Conservation (phyloP, 2,113 vertebrate genomes). For the Oreochromis tanganicae region DNA sequence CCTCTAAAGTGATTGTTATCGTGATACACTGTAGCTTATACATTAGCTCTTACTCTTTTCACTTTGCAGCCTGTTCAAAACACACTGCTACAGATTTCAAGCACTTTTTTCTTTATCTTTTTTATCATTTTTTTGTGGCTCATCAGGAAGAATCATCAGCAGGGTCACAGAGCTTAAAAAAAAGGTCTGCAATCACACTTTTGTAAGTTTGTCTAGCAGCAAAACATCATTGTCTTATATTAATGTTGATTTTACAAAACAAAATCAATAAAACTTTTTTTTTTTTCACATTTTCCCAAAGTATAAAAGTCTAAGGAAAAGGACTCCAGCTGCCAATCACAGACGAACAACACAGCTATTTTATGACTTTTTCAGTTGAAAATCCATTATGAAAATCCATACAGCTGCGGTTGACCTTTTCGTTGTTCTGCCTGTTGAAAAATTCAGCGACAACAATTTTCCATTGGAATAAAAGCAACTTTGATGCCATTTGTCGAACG, state of each 20-base stretch:
- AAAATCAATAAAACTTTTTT: not conserved
- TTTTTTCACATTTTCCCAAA: not conserved
- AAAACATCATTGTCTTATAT: not conserved
- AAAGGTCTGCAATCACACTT: not conserved
- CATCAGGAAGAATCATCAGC: not conserved
- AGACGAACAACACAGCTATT: not conserved
- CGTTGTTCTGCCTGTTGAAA: slow-evolving; percentile 17
- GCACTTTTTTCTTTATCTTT: not conserved
- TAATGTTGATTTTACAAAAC: not conserved
- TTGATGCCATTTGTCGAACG: slow-evolving; percentile 24
- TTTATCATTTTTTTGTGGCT: not conserved
- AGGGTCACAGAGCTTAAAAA: not conserved
- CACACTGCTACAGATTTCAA: not conserved
- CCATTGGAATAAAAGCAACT: slow-evolving; percentile 33
- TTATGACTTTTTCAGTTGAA: slow-evolving; percentile 15
- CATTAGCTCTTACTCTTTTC: not conserved
- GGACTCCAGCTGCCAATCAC: not conserved
- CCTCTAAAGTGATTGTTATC: not conserved
- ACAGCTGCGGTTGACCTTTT: slow-evolving; percentile 49
- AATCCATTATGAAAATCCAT: slow-evolving; percentile 60
- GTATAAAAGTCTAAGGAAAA: not conserved
- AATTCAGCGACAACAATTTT: slow-evolving; percentile 7
- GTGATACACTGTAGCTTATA: not conserved
- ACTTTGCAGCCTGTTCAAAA: not conserved
- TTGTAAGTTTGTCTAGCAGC: not conserved